Conservation (phyloP, 2,888 invertebrate genomes). For the Phragmatobia fuliginosa region DNA sequence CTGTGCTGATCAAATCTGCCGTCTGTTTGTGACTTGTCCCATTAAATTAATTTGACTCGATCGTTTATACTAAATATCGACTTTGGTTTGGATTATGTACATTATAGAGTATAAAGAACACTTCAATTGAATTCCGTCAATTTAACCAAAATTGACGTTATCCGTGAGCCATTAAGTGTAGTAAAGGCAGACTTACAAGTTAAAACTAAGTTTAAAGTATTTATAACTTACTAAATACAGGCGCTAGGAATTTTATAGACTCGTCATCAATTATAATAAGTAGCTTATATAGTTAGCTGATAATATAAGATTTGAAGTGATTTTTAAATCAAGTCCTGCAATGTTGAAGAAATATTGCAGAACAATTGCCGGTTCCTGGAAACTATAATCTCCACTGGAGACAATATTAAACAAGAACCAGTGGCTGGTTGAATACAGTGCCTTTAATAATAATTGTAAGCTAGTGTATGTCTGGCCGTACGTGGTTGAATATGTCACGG, state of each 20-base stretch:
- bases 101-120: neutral
- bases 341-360: neutral
- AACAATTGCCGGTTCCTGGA: neutral
- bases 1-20: neutral
- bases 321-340: neutral
- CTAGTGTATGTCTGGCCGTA: neutral
- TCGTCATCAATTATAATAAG: no score
- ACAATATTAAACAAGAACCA: neutral
- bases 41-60: neutral
- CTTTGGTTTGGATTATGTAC: neutral
- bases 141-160: neutral
- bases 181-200: neutral
- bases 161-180: neutral
- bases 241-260: neutral
- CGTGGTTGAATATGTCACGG: conserved; percentile 14
- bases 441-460: neutral
- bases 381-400: neutral
- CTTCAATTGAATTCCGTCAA: neutral
- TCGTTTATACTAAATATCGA: neutral
- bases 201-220: no score
- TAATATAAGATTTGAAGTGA: neutral
- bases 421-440: neutral
- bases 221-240: no score
- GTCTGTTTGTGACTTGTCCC: neutral
- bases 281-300: no score